Conservation (phyloP, 37 sponge, comb jelly and placozoan species). For the Theonella swinhoei region DNA sequence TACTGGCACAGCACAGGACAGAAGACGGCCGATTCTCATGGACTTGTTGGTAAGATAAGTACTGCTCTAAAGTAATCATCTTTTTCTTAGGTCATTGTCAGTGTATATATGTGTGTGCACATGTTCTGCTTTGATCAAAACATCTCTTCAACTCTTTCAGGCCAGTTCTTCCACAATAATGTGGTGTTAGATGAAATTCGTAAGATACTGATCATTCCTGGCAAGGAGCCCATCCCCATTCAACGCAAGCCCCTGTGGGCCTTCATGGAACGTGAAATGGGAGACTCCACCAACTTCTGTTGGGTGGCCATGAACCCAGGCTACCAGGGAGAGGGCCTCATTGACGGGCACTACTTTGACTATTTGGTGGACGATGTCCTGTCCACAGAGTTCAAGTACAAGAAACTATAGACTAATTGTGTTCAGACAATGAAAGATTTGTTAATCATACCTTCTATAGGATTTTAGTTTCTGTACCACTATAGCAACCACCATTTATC, state of each 20-base stretch:
- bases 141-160: too few relatives aligned
- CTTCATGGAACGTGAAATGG: slow-evolving; percentile 6
- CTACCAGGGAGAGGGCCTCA: slow-evolving; percentile 27
- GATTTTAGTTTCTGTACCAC: too few relatives aligned
- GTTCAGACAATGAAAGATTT: too few relatives aligned
- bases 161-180: slow-evolving; percentile 36
- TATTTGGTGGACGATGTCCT: slow-evolving; percentile 25
- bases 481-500: too few relatives aligned
- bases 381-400: neutral
- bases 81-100: too few relatives aligned
- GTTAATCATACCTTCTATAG: too few relatives aligned
- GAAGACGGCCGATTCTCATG: neutral
- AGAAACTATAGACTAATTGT: neutral
- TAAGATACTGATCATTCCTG: slow-evolving; percentile 8
- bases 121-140: too few relatives aligned
- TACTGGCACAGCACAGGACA: slow-evolving; percentile 2
- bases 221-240: slow-evolving; percentile 2
- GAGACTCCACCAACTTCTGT: slow-evolving; percentile 4
- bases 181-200: neutral
- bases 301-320: slow-evolving; percentile 23
- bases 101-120: too few relatives aligned
- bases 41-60: neutral
- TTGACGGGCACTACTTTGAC: slow-evolving; percentile 10
- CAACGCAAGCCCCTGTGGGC: slow-evolving; percentile 4
- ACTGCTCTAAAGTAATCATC: too few relatives aligned